Conservation (phyloP, 2,113 vertebrate genomes). For the Chaetorhynchus papuensis region DNA sequence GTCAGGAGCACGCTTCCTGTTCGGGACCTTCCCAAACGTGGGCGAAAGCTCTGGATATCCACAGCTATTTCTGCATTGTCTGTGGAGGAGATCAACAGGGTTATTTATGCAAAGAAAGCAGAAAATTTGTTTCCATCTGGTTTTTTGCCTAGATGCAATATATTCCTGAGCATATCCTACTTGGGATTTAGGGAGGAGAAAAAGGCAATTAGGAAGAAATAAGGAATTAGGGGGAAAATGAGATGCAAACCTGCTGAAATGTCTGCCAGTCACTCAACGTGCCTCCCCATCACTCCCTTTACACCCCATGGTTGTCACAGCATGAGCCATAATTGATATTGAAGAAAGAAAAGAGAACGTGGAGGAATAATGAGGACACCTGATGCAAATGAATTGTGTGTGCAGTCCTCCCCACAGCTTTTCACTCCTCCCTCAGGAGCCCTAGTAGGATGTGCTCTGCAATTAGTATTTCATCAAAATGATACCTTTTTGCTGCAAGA, state of each 20-base stretch:
- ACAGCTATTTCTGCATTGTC: neutral
- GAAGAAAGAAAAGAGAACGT: neutral
- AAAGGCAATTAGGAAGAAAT: neutral
- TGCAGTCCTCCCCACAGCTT: neutral
- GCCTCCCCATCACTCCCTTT: neutral
- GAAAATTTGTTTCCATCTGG: neutral
- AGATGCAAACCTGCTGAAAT: neutral
- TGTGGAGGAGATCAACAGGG: neutral
- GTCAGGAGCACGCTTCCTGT: neutral
- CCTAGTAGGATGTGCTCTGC: neutral
- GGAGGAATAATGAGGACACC: neutral
- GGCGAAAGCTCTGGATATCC: neutral
- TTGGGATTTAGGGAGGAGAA: neutral
- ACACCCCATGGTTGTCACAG: neutral
- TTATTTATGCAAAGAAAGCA: neutral
- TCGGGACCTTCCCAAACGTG: neutral
- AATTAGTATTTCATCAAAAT: constrained; percentile 4
- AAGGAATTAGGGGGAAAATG: neutral
- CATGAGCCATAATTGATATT: neutral
- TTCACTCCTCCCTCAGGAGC: neutral
- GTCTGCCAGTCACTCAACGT: neutral
- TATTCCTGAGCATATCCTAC: neutral
- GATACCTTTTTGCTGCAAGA: neutral
- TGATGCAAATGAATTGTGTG: neutral
- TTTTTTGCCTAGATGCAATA: neutral